A percentile compares a stretch with the other conserved stretches of the same genome.
These are phyloP conservation scores for Hoplostethus mediterraneus DNA, from an alignment of 2,797 vertebrate species.

Conservation along the genomic window DNA sequence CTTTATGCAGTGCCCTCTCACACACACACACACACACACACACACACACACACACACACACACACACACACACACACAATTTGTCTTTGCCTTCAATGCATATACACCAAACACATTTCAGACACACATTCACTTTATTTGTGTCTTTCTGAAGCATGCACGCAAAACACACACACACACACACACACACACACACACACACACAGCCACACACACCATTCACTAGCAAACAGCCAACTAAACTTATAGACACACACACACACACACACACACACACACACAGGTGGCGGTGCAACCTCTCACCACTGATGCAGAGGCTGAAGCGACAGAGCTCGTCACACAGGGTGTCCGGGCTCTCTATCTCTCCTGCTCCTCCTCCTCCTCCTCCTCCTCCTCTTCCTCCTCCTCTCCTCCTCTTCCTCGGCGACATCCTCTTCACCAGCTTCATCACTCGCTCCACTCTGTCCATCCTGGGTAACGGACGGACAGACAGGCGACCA, in stretches of 20 bases:
- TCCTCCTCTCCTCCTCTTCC: conserved; percentile 86
- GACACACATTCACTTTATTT: neutral
- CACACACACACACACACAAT: neutral
- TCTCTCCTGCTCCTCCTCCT: conserved; percentile 82
- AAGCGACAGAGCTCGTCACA: conserved; percentile 89
- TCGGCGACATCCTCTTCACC: conserved; percentile 89
- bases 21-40: conserved; percentile 6
- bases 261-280: conserved; percentile 17
- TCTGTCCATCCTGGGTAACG: conserved; percentile 82
- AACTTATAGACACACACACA: neutral
- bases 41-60: neutral
- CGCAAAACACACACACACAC: neutral
- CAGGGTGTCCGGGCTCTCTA: conserved; percentile 84
- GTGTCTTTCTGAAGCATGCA: neutral
- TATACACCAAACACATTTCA: too few species aligned
- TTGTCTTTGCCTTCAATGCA: too few species aligned
- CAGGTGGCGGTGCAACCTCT: conserved; percentile 62
- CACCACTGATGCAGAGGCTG: conserved; percentile 89
- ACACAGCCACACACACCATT: neutral
- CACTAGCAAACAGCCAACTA: neutral
- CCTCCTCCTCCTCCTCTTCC: conserved; percentile 80
- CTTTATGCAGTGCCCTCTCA: too few species aligned
- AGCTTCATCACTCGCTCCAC: conserved; percentile 89
- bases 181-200: too few species aligned
- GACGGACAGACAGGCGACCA: neutral